Evolutionary conservation across 2,888 invertebrate genomes (phyloP).

Genomic region (Nomada hirtipes): DNA sequence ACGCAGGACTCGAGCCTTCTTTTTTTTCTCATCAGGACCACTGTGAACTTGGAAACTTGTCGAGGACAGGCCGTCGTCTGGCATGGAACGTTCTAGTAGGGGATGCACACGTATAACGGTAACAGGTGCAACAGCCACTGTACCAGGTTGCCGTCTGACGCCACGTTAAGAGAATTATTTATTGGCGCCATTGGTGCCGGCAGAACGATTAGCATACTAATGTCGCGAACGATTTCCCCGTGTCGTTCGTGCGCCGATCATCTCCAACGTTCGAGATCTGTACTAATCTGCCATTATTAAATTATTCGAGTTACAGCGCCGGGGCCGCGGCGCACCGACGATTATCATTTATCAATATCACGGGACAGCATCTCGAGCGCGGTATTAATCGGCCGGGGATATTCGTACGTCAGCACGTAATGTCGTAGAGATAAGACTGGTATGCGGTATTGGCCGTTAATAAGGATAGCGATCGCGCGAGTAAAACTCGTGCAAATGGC

Average conservation of each 20-base stretch:
- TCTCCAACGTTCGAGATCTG: conserved; percentile 14
- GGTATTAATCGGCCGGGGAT: conserved; percentile 44
- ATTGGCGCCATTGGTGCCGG: conserved; percentile 71
- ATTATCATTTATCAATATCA: conserved; percentile 80
- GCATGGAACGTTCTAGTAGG: neutral
- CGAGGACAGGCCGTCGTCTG: conserved; percentile 39
- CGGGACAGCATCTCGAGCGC: conserved; percentile 52
- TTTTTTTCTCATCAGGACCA: neutral
- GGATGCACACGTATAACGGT: conserved; percentile 53
- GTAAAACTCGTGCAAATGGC: neutral
- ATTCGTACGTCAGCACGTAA: conserved; percentile 68
- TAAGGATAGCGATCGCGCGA: conserved; percentile 39
- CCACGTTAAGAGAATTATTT: conserved; percentile 75
- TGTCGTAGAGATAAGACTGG: conserved; percentile 77
- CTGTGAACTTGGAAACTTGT: conserved; percentile 37
- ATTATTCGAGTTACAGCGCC: conserved; percentile 71
- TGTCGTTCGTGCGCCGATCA: conserved; percentile 25
- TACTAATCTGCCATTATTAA: conserved; percentile 78
- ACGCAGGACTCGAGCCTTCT: neutral
- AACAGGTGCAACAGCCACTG: conserved; percentile 27
- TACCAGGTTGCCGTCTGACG: conserved; percentile 43
- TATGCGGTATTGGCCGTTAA: conserved; percentile 69
- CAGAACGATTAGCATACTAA: conserved; percentile 75
- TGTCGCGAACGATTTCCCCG: conserved; percentile 52
- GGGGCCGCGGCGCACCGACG: conserved; percentile 57